Evolutionary conservation across 1,140 invertebrate genomes (phyloP).

Genomic region (Bombyx mandarina): DNA sequence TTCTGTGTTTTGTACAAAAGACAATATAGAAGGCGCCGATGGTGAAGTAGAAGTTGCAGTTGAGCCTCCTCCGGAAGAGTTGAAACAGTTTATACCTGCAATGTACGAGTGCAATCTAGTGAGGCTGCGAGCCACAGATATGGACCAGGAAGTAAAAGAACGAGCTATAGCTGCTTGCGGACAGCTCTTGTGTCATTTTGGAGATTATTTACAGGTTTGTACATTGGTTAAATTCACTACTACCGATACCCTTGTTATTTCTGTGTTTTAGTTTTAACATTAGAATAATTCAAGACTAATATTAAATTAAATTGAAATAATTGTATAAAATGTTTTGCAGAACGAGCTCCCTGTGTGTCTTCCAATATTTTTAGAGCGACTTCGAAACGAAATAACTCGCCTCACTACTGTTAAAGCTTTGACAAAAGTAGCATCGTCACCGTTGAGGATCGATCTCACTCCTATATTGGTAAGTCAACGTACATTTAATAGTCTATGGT

Average conservation of each 20-base stretch:
- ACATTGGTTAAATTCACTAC: too few relatives aligned
- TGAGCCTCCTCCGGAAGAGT: conserved; percentile 74
- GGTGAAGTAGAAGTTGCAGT: conserved; percentile 23
- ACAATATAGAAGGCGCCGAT: conserved; percentile 24
- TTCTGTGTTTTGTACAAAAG: conserved; percentile 7
- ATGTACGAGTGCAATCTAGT: conserved; percentile 90
- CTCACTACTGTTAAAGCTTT: conserved; percentile 96
- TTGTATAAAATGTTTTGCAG: conserved; percentile 47
- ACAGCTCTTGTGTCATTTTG: conserved; percentile 93
- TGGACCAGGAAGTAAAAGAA: conserved; percentile 99
- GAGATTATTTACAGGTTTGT: conserved; percentile 79
- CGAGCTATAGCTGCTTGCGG: conserved; percentile 97
- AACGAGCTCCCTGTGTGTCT: conserved; percentile 87
- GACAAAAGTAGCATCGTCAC: conserved; percentile 93
- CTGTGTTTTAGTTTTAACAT: too few relatives aligned
- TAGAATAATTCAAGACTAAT: not conserved
- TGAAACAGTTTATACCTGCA: conserved; percentile 82
- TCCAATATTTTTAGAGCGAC: conserved; percentile 93
- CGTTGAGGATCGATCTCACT: conserved; percentile 87
- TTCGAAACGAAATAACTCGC: conserved; percentile 97
- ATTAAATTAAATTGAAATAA: not conserved
- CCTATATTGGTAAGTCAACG: conserved; percentile 80
- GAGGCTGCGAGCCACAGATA: conserved; percentile 93
- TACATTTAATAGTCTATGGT: not conserved
- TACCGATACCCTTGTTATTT: not conserved